phyloP scores from a whole-genome alignment of 2,888 invertebrate genomes.

The Lycaena phlaeas region DNA sequence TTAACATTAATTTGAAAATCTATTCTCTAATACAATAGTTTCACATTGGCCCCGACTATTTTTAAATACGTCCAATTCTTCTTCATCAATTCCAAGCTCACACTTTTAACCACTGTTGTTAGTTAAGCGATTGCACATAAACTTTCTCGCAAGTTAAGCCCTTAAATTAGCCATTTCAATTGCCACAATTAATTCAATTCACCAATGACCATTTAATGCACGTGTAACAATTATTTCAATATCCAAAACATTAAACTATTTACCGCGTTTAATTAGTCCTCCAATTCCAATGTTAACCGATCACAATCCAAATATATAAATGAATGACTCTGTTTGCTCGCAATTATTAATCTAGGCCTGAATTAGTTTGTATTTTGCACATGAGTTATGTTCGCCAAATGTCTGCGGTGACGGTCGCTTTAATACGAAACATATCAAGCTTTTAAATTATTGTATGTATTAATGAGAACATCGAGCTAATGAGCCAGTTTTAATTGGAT shows the following conservation, averaged over 20 bases:
- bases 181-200: too few relatives aligned
- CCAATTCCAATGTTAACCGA: conserved; percentile 13
- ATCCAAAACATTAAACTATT: conserved; percentile 4
- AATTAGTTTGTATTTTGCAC: conserved; percentile 12
- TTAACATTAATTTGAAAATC: too few relatives aligned
- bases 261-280: conserved; percentile 10
- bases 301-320: conserved; percentile 10
- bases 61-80: too few relatives aligned
- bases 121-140: too few relatives aligned
- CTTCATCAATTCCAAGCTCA: too few relatives aligned
- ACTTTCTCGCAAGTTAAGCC: too few relatives aligned
- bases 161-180: too few relatives aligned
- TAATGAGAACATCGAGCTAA: conserved; percentile 2
- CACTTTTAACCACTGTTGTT: too few relatives aligned
- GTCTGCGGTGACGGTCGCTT: conserved; percentile 13
- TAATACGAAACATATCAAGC: conserved; percentile 14
- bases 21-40: too few relatives aligned
- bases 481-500: conserved; percentile 9
- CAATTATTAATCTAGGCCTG: conserved; percentile 18
- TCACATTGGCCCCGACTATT: too few relatives aligned
- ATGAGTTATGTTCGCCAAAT: conserved; percentile 13
- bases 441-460: conserved; percentile 12
- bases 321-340: conserved; percentile 13
- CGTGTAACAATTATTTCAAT: neutral
- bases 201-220: too few relatives aligned